Evolutionary conservation across 2,888 invertebrate species (phyloP), one percentile per base, ranked within the genome.

Genomic region (Meta bourneti): DNA sequence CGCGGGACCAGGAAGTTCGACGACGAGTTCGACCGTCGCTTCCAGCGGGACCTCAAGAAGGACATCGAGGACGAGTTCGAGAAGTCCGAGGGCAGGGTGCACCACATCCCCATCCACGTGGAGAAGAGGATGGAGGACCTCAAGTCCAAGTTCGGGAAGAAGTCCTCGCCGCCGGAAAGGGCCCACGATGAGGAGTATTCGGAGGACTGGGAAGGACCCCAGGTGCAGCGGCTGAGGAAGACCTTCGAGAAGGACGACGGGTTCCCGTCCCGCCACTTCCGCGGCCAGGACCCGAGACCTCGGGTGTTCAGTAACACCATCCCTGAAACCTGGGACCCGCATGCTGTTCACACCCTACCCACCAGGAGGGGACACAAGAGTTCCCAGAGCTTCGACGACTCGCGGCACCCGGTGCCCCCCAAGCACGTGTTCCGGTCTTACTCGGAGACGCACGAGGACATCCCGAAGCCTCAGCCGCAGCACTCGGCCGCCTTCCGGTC

Each of bases 81-180:
- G 13, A 84, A 84, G 51, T 71, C 88, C 5, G 91, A 84, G n/a
- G 92, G 89, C 5, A 82, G 89, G 61, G 93, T 93, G 4, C 93
- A 93, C 51, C 93, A 93, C 69, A 93, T 93, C 13, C 93, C 93
- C 16, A 93, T 93, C 48, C 84, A 90, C 78, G 93, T 93, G 4
- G 93, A 93, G 74, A 70, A 81, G 4, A 71, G 93, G 74, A 89
- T 81, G 83, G 85, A 89, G 20, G 85, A 81, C 13, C 52, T 86
- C 77, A 85, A 89, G 74, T 84, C 88, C 6, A 48, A 80, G 34
- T 89, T 89, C 49, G 91, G 88, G 1, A 84, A 70, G 61, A 85
- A 69, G n/a, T 13, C 54, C 49, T 86, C 87, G 1, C 88, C 92
- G 1, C 84, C 70, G 0, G 88, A 84, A 6, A 78, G 72, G 7